Evolutionary conservation across 1,140 invertebrate genomes (phyloP).

Genomic region (Drosophila orosa): DNA sequence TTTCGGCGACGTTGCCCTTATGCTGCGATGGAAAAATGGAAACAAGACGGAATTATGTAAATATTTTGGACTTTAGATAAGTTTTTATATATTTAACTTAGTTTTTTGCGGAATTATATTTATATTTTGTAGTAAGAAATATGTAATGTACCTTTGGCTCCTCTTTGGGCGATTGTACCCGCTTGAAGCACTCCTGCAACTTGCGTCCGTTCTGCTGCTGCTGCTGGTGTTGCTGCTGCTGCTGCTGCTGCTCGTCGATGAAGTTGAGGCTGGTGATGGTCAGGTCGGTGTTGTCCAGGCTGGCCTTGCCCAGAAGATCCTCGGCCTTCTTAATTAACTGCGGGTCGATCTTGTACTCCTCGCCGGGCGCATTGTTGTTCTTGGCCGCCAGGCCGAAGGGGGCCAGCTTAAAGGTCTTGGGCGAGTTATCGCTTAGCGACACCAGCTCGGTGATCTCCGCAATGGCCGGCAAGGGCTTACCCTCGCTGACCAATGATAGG

Average conservation of each 20-base stretch:
- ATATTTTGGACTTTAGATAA: too few relatives aligned
- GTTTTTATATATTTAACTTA: neutral
- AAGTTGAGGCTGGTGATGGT: constrained; percentile 87
- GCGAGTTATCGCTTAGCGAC: constrained; percentile 84
- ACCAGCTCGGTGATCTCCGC: constrained; percentile 85
- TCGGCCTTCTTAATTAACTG: constrained; percentile 83
- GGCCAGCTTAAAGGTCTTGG: constrained; percentile 78
- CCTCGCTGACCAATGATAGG: constrained; percentile 84
- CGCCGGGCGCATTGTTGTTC: constrained; percentile 66
- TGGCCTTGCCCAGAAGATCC: constrained; percentile 81
- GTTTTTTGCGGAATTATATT: too few relatives aligned
- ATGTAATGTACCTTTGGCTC: constrained; percentile 43
- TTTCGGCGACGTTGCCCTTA: constrained; percentile 4
- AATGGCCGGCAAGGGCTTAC: constrained; percentile 85
- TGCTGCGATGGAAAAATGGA: constrained; percentile 2
- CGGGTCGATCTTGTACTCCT: constrained; percentile 82
- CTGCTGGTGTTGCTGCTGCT: constrained; percentile 43
- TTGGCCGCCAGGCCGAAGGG: constrained; percentile 66
- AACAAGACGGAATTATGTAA: too few relatives aligned
- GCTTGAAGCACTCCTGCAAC: constrained; percentile 73
- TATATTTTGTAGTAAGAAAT: neutral
- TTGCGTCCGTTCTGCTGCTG: constrained; percentile 62
- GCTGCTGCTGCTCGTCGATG: constrained; percentile 85
- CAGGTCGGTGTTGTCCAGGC: constrained; percentile 86
- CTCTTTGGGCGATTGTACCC: constrained; percentile 66